Evolutionary conservation across 2,113 vertebrate genomes (phyloP), one percentile per base, ranked within the genome.

Genomic region (Pycnonotus jocosus): DNA sequence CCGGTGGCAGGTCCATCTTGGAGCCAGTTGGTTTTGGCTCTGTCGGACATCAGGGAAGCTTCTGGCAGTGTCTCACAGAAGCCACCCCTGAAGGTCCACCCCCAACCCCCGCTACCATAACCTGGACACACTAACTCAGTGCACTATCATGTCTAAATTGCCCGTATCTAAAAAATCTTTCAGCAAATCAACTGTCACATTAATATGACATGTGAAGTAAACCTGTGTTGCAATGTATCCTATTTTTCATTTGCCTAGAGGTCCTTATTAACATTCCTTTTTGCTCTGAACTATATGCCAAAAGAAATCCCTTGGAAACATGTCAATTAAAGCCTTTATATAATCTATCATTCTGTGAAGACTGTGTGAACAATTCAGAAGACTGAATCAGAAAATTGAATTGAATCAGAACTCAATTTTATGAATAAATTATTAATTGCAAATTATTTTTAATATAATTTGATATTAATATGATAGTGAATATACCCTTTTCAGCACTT

Each of bases 51-150:
- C 22, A 24, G 13, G 21, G 42, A 86, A 78, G 42, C 13, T 78
- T 72, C 82, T 72, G 56, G 47, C 28, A 86, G 24, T 30, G 68
- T 62, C 42, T 73, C 15, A 57, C 13, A 79, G 60, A 79, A 57
- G 13, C 19, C 54, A 31, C 3, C 8, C 8, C 37, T 35, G 22
- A 35, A 33, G 23, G 25, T 35, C 15, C 9, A 20, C 6, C 24
- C 28, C 6, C 8, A 12, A 1, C 3, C 11, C 5, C 15, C 0
- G 0, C 48, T 69, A 57, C 30, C 28, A 53, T 62, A 68, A 57
- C 37, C 37, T 30, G 74, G 35, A 16, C 33, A 16, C 0, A 0
- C 13, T 79, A 91, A 62, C n/a, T 14, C 31, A 17, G 13, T 48
- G 28, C 12, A 15, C n/a, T 69, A n/a, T 16, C 21, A 22, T 71